Evolutionary conservation across 2,888 invertebrate genomes (phyloP), one percentile per base, ranked within the genome.

Genomic region (Yponomeuta cagnagella): DNA sequence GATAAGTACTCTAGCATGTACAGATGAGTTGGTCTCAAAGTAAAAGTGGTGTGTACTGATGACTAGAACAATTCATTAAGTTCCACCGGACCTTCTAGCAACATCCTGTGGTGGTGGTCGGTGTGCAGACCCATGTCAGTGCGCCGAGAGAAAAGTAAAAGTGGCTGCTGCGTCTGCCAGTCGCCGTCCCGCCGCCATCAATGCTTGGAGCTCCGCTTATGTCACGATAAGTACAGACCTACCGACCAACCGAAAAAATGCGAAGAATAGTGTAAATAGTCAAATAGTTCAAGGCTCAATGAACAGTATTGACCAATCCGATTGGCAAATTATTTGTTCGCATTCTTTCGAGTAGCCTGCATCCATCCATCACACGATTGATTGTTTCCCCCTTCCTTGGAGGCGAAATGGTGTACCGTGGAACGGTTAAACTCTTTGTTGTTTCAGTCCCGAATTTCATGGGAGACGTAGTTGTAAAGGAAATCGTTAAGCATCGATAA

Each of bases 91-190:
- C 43, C 43, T 43, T 43, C 43, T 43, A 8, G 43, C 8, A 43
- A 8, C 43, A 43, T 43, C 43, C 8, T 43, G 5, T 43, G 6
- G 43, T 43, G 8, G 43, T 43, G 23, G 43, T 43, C 43, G 43
- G 43, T 6, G 6, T 58, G 52, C 15, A 58, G 52, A 58, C 12
- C 6, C 52, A 15, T 78, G 76, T 76, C 78, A 79, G 76, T 77
- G 80, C 80, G 73, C 76, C 77, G 77, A 81, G 85, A 86, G 86
- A 86, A 90, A 90, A 90, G 90, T 91, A 90, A 90, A 90, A 90
- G 90, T 89, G 82, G 82, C 83, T 81, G 83, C 81, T 79, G 80
- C 76, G 77, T 9, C 43, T 43, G 43, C 33, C 0, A 43, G 8
- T 43, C 43, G 43, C 43, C 43, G 43, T 8, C 43, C 23, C 43